Evolutionary conservation across 2,113 vertebrate genomes (phyloP), one percentile per base, ranked within the genome.

Genomic region (Willisornis vidua): DNA sequence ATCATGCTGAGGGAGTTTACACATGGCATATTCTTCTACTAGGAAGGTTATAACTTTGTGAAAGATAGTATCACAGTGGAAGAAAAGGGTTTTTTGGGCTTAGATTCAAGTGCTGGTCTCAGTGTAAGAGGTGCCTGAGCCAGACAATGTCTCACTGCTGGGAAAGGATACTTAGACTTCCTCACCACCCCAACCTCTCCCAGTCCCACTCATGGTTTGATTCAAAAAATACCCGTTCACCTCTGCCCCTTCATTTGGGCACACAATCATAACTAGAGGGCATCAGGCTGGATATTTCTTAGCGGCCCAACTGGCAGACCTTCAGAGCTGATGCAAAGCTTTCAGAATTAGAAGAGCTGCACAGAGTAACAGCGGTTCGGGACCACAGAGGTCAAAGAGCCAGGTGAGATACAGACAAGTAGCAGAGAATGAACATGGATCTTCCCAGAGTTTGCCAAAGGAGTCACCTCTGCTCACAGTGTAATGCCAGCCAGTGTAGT

Each of bases 161-260:
- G 22, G n/a, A 54, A 67, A 59, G 23, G 25, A 63, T 65, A 17
- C 24, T 88, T 67, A 76, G 83, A 58, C 49, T 89, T 62, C 48
- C 26, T 85, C 66, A 51, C 28, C 2, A 1, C 10, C 11, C 57
- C 74, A 87, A 3, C 35, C 15, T 82, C 48, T 78, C 35, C 57
- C 31, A 51, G 52, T 25, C 31, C 28, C 74, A 16, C 48, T 43
- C 4, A 0, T 2, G 0, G 1, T 33, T 59, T 0, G 0, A 24
- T 75, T 29, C 62, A 67, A 23, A 46, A 68, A 37, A 33, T 29
- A 18, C 45, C 28, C 1, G 1, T 33, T 84, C 62, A 20, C 35
- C 54, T 51, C 74, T 90, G 45, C 7, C 28, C n/a, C 43, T 49
- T 82, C 18, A 22, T 46, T 46, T 1, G 0, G 17, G 23, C 48